A percentile compares a stretch with the other conserved stretches of the same genome.
These are phyloP conservation scores for Gadus macrocephalus DNA, from an alignment of 2,113 vertebrate species.

Conservation along the genomic window DNA sequence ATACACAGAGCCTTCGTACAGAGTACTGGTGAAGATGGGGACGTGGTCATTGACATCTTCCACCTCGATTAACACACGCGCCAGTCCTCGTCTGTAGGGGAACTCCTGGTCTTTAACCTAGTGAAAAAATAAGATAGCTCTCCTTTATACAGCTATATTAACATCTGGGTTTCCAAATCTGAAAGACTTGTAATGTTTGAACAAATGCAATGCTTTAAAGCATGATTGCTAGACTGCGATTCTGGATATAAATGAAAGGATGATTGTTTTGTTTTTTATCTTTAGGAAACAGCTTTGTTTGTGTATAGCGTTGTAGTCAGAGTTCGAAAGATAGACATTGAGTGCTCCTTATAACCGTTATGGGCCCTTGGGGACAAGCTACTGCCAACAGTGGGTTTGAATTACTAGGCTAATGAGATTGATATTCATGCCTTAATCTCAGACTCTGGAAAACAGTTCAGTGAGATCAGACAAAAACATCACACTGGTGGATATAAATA, in stretches of 20 bases:
- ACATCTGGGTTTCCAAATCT: no score
- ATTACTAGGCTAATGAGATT: conserved; percentile 21
- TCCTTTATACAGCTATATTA: not conserved
- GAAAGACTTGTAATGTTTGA: no score
- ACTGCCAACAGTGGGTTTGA: not conserved
- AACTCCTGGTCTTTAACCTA: conserved; percentile 98
- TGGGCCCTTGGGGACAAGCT: not conserved
- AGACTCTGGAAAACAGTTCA: conserved; percentile 23
- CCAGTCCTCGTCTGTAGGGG: conserved; percentile 89
- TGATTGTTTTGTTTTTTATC: not conserved
- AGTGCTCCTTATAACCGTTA: not conserved
- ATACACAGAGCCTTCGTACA: conserved; percentile 90
- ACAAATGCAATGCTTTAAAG: not conserved
- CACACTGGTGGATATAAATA: conserved; percentile 12
- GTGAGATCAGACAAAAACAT: conserved; percentile 18
- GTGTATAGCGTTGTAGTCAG: not conserved
- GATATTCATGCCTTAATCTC: conserved; percentile 20
- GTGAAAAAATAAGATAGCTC: conserved; percentile 24
- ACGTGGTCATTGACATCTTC: conserved; percentile 95
- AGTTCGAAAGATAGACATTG: not conserved
- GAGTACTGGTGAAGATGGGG: conserved; percentile 85
- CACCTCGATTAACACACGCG: conserved; percentile 87
- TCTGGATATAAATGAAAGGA: not conserved
- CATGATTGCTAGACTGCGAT: not conserved
- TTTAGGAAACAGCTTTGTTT: not conserved